Base-by-base conservation (phyloP, 2,113 vertebrate genomes). In the Dolichotis patagonum region DNA sequence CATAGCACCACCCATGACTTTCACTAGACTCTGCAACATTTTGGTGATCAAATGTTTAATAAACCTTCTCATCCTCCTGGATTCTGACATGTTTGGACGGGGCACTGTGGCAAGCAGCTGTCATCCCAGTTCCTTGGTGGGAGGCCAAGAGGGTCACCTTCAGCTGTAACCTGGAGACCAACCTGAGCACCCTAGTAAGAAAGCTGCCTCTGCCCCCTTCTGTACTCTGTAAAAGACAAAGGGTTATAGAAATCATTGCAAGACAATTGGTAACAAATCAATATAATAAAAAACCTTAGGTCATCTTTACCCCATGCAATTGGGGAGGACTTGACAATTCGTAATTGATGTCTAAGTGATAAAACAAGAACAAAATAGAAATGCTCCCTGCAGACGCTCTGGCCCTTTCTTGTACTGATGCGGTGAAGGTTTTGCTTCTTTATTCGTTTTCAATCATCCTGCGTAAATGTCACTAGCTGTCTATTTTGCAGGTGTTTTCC, bases 161-260 rank as follows among this genome's bases (percentile, higher is more conserved):
- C 5, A 26, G 5, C 12, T 16, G 2, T 46, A 77, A 28, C 0
- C 0, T 14, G 2, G 5, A 28, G 41, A 46, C 24, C 0, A 3
- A 75, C 41, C 26, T 77, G 17, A 77, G 43, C 2, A 46, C 16
- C 24, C 43, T 77, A 38, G 9, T 73, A 30, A 54, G 41, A 28
- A 46, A 77, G 49, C 73, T 77, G 13, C 14, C 26, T 30, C 5
- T 28, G 43, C 43, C 14, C 1, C 2, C 24, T 13, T 0, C 2
- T 46, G 2, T 24, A 77, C 54, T 54, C 54, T 4, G 4, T 16
- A 78, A 4, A 78, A 58, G 85, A 60, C 4, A 38, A 88, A 77
- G 35, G n/a, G 52, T 5, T 2, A 8, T 32, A 84, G 2, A 84
- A 83, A 89, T 60, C 85, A 60, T 60, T 63, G 35, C 10, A 56